These are phyloP conservation scores for Uropetala carovei DNA, from an alignment of 2,888 invertebrate species.

Conservation along the genomic window DNA sequence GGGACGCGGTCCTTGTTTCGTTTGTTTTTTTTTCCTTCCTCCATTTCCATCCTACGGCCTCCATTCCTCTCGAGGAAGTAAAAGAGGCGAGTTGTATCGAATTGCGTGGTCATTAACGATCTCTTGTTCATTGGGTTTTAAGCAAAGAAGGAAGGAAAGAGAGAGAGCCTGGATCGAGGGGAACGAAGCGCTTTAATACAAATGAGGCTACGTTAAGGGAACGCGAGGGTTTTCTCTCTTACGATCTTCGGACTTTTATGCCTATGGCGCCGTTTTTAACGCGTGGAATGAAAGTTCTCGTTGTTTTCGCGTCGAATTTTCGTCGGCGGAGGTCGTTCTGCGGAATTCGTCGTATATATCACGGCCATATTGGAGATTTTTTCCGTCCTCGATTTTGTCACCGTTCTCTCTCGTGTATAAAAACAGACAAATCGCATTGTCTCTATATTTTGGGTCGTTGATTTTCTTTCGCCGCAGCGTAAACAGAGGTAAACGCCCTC, in stretches of 20 bases:
- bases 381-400: too few relatives aligned
- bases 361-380: too few relatives aligned
- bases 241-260: too few relatives aligned
- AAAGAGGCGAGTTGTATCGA: neutral
- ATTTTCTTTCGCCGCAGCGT: too few relatives aligned
- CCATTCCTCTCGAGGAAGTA: neutral
- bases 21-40: neutral
- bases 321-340: too few relatives aligned
- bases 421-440: too few relatives aligned
- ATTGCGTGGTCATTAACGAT: constrained; percentile 29
- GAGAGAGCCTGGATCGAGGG: neutral
- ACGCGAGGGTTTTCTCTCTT: neutral
- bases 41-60: neutral
- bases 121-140: constrained; percentile 26
- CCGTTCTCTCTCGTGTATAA: too few relatives aligned
- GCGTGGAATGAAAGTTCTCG: neutral
- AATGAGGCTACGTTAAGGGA: neutral
- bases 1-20: neutral
- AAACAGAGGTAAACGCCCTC: too few relatives aligned
- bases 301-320: too few relatives aligned
- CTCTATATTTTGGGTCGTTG: too few relatives aligned
- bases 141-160: neutral
- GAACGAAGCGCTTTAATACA: neutral
- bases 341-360: too few relatives aligned
- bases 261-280: neutral